phyloP scores from a whole-genome alignment of 2,888 invertebrate genomes.

The Hylaea fasciaria region DNA sequence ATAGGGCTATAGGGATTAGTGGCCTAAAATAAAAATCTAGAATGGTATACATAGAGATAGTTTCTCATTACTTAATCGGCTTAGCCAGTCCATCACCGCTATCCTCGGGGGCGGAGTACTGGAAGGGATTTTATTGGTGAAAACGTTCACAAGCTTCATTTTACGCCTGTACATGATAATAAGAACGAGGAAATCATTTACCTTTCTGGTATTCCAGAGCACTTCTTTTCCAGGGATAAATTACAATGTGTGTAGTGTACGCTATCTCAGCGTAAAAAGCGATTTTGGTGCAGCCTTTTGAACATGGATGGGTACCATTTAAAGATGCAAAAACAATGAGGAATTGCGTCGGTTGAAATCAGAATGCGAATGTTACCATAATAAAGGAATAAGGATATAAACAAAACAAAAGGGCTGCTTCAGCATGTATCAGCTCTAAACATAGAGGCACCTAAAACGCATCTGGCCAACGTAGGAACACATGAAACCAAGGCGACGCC shows the following conservation, averaged over 20 bases:
- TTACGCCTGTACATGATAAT: conserved; percentile 1
- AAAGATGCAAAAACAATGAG: too few relatives aligned
- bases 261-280: too few relatives aligned
- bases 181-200: neutral
- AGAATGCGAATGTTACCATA: too few relatives aligned
- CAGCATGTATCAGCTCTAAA: too few relatives aligned
- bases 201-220: neutral
- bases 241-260: neutral
- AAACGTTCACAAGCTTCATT: conserved; percentile 20
- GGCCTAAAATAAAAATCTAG: too few relatives aligned
- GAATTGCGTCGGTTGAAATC: too few relatives aligned
- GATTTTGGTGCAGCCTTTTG: too few relatives aligned
- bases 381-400: too few relatives aligned
- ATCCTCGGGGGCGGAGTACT: conserved; percentile 20
- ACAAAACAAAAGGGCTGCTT: too few relatives aligned
- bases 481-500: neutral
- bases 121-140: conserved; percentile 22
- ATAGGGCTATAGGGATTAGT: too few relatives aligned
- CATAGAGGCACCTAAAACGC: conserved; percentile 1
- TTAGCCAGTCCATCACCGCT: conserved; percentile 11
- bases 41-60: neutral
- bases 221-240: too few relatives aligned
- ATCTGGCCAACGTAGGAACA: conserved; percentile 2
- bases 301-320: too few relatives aligned
- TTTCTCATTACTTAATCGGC: conserved; percentile 30